Conservation (phyloP, 2,888 invertebrate genomes). For the Toxonevra muliebris region DNA sequence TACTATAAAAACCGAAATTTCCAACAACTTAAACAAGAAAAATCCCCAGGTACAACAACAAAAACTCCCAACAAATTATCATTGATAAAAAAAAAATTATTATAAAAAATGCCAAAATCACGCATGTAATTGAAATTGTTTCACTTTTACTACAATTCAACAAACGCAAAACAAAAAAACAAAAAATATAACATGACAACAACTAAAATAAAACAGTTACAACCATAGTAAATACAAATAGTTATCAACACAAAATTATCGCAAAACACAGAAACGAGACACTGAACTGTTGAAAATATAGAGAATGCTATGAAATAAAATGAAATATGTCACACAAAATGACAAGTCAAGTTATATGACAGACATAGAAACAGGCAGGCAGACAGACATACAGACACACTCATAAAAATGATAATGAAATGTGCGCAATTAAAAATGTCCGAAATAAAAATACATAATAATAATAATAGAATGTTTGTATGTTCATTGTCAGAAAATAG, state of each 20-base stretch:
- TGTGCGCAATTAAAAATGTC: slow-evolving; percentile 51
- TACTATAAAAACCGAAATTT: too few species aligned
- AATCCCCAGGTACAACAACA: background rate
- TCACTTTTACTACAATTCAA: slow-evolving; percentile 33
- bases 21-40: too few species aligned
- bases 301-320: slow-evolving; percentile 23
- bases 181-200: slow-evolving; percentile 13
- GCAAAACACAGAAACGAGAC: background rate
- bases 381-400: background rate
- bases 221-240: slow-evolving; percentile 28
- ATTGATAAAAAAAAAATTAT: slow-evolving; percentile 15
- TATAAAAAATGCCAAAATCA: slow-evolving; percentile 10
- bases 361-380: too few species aligned
- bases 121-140: slow-evolving; percentile 41
- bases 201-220: background rate
- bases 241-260: slow-evolving; percentile 26
- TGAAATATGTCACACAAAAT: slow-evolving; percentile 3
- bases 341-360: background rate
- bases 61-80: slow-evolving; percentile 2
- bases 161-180: background rate
- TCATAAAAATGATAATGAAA: slow-evolving; percentile 29
- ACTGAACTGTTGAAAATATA: slow-evolving; percentile 2
- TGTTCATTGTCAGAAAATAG: slow-evolving; percentile 36
- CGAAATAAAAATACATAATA: slow-evolving; percentile 29
- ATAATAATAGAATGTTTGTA: too few species aligned